These are phyloP conservation scores for Serrognathus titanus DNA, from an alignment of 2,888 invertebrate genomes.

Conservation along the genomic window DNA sequence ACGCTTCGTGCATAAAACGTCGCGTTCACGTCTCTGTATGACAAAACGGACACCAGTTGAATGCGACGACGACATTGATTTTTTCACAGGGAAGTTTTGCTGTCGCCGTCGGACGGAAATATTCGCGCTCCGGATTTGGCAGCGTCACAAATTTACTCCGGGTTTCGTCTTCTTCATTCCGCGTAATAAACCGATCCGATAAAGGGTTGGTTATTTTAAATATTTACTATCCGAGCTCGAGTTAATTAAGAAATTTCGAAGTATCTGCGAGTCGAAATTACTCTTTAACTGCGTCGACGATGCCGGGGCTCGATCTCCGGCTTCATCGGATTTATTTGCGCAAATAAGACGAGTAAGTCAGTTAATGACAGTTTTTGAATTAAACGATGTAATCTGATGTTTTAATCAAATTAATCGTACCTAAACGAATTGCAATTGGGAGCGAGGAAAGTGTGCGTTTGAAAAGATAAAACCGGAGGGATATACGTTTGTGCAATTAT, in stretches of 20 bases:
- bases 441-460: neutral
- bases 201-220: neutral
- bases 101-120: neutral
- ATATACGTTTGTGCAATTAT: constrained; percentile 25
- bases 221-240: neutral
- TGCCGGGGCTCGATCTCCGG: neutral
- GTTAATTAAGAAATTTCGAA: neutral
- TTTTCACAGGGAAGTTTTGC: neutral
- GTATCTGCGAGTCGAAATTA: neutral
- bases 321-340: neutral
- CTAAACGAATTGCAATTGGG: neutral
- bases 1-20: neutral
- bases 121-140: neutral
- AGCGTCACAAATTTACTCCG: neutral
- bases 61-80: neutral
- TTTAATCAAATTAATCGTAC: neutral
- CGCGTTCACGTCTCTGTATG: neutral
- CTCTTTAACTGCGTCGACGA: neutral
- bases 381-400: neutral
- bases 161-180: neutral
- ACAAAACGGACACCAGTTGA: constrained; percentile 2
- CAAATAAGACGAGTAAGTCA: neutral
- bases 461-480: neutral
- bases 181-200: neutral
- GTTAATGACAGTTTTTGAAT: neutral